Evolutionary conservation across 2,888 invertebrate species (phyloP), one percentile per base, ranked within the genome.

Genomic region (Celastrina argiolus): DNA sequence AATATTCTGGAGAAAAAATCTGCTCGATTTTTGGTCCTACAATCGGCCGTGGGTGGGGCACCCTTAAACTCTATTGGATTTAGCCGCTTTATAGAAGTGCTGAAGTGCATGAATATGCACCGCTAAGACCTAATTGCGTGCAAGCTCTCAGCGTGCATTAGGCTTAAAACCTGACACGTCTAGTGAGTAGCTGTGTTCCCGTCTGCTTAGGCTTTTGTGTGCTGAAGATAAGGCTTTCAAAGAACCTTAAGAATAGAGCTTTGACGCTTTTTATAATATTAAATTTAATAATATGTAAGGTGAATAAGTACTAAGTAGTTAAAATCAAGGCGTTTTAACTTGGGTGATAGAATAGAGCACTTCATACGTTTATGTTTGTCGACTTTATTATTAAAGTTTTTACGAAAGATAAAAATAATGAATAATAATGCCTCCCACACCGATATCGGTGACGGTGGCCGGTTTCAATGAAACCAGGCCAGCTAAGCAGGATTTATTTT

Each of bases 91-190:
- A 51, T 51, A 22, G 5, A 3, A 51, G 22, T 51, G 26, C 7
- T 6, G 51, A 5, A 51, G 6, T 26, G 51, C 51, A 22, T 26
- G 51, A 51, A 51, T 51, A 51, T 51, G 51, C 51, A 51, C 10
- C 51, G 22, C 51, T 51, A 51, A 51, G 22, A 51, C 51, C 51
- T 51, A 51, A 51, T 51, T 51, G 51, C 51, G 51, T 51, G 51
- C 45, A 18, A 18, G 45, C 51, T 51, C 51, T 51, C 51, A 51
- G 51, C 51, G 8, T 51, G 51, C 51, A 51, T 51, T 51, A 51
- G 51, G 51, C 22, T 51, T 51, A 51, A 51, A 26, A 51, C 51
- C 22, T 51, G 51, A 51, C 22, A 51, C 51, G 26, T 51, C 51
- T 26, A 12, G 51, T 26, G 51, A 26, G 22, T 51, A 22, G 51